Conservation (phyloP, 1,140 invertebrate species). For the Scaptomyza graminum region DNA sequence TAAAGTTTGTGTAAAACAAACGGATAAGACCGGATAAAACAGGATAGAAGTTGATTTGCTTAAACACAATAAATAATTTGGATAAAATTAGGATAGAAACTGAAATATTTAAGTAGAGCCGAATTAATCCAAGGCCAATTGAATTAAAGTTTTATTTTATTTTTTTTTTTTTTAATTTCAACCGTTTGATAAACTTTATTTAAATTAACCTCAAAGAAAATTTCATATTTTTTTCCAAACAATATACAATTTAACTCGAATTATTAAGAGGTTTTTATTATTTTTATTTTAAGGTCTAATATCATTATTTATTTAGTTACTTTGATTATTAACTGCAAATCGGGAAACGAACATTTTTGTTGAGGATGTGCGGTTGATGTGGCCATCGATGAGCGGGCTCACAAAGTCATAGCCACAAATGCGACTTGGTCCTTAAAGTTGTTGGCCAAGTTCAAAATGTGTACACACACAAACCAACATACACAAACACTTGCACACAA, state of each 20-base stretch:
- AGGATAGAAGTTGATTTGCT: too few relatives aligned
- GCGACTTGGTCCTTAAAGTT: slow-evolving; percentile 36
- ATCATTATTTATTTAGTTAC: slow-evolving; percentile 37
- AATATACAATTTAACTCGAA: neutral
- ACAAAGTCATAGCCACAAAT: slow-evolving; percentile 20
- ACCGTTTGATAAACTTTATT: too few relatives aligned
- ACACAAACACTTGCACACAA: slow-evolving; percentile 11
- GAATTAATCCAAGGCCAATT: too few relatives aligned
- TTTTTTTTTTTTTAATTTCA: too few relatives aligned
- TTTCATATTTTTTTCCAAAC: neutral
- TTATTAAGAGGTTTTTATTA: neutral
- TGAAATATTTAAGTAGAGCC: too few relatives aligned
- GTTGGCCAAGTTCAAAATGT: slow-evolving; percentile 24
- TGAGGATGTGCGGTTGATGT: slow-evolving; percentile 15
- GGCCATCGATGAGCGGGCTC: slow-evolving; percentile 11
- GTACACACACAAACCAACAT: neutral
- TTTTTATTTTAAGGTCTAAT: neutral
- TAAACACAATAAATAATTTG: too few relatives aligned
- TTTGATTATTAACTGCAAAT: slow-evolving; percentile 37
- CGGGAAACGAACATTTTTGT: slow-evolving; percentile 12
- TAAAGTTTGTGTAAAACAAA: too few relatives aligned
- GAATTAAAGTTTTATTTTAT: too few relatives aligned
- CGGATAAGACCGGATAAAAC: too few relatives aligned
- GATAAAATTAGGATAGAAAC: too few relatives aligned
- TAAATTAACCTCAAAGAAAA: too few relatives aligned